A percentile compares a stretch with the other conserved stretches of the same genome.
These are phyloP conservation scores for Apoda limacodes DNA, from an alignment of 2,888 invertebrate genomes.

Conservation along the genomic window DNA sequence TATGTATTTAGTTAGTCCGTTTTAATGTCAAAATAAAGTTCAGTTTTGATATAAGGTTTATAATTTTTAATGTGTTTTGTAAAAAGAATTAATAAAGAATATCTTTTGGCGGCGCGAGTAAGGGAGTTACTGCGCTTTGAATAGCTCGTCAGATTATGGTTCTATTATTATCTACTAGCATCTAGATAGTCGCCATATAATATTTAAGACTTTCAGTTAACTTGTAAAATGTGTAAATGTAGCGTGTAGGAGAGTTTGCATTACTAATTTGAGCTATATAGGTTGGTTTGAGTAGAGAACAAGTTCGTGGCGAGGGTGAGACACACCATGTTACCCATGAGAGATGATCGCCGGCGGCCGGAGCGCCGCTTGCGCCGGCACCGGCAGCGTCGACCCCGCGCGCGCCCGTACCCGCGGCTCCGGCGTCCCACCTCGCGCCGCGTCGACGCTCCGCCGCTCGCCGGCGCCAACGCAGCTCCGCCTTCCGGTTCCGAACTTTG, in stretches of 20 bases:
- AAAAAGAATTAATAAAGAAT: no score
- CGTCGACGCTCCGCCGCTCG: slow-evolving; percentile 23
- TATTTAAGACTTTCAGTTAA: no score
- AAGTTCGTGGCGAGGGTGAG: slow-evolving; percentile 42
- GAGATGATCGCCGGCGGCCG: slow-evolving; percentile 52
- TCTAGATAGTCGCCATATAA: no score
- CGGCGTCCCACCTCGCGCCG: slow-evolving; percentile 44
- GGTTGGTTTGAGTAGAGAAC: slow-evolving; percentile 27
- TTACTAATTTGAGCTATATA: no score
- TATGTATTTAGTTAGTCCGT: slow-evolving; percentile 3
- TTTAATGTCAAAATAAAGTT: no score
- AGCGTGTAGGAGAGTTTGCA: neutral
- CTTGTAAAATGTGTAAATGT: no score
- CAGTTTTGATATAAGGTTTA: no score
- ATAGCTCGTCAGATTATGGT: no score
- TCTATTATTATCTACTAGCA: no score
- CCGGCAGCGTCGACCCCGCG: slow-evolving; percentile 47
- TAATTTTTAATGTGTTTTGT: no score
- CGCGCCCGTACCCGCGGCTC: slow-evolving; percentile 52
- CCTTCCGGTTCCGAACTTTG: slow-evolving; percentile 22
- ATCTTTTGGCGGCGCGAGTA: no score
- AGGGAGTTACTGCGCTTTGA: no score
- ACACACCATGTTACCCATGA: slow-evolving; percentile 69
- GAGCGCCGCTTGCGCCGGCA: slow-evolving; percentile 57
- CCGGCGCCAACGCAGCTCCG: slow-evolving; percentile 25